Base-by-base conservation (phyloP, 2,113 vertebrate genomes). In the Benitochromis conjunctus region DNA sequence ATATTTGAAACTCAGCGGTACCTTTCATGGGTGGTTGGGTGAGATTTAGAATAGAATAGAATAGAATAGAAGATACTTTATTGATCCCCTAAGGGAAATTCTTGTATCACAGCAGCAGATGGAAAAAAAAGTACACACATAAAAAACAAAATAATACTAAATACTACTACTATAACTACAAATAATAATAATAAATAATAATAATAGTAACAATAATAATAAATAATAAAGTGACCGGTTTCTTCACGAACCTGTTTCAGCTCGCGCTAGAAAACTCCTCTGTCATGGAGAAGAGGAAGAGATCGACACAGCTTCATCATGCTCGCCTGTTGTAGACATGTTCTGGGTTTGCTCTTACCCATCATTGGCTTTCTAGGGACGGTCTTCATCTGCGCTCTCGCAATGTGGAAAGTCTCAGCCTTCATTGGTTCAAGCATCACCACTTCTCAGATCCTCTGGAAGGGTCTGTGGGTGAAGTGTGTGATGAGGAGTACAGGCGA, bases 341-440 rank as follows among this genome's bases (percentile, higher is more conserved):
- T 97, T 43, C 84, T 96, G 0, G 97, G 97, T 6, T 88, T 96
- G 4, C 14, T 91, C 51, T 91, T 98, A 89, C 96, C 96, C 1
- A 81, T 96, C 87, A 31, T 98, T 58, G 97, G 98, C 8, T 97
- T 97, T 93, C 13, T 98, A 79, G 96, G 97, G 84, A 92, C 89
- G 79, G 97, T 98, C 92, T 4, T 98, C 79, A 94, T 96, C 90
- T 98, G 97, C 0, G 97, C 94, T 2, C 53, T 98, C 60, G 97
- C 98, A 58, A 0, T 62, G 84, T 98, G 98, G 97, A 96, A 93
- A 43, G 94, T 96, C 58, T 94, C 97, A 3, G 97, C 96, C 76
- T 98, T 98, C 93, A 95, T 98, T 24, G 97, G 97, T 1, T 94
- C 92, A 95, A 98, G 96, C 95, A 98, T 98, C 10, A 94, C 98